Evolutionary conservation across 2,113 vertebrate genomes (phyloP).

Genomic region (Copsychus sechellarum): DNA sequence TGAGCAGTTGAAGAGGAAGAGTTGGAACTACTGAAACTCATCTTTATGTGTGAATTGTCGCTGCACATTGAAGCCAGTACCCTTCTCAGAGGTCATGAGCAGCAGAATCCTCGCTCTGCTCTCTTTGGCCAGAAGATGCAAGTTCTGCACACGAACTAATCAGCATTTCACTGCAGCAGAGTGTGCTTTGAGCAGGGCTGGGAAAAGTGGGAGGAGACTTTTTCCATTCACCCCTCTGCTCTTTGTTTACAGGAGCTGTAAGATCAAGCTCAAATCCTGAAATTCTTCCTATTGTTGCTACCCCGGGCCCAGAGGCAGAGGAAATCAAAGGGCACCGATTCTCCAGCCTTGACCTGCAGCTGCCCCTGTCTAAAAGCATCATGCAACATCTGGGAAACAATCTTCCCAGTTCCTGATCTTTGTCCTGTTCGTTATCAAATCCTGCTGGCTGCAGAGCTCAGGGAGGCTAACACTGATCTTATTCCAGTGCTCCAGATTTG

Average conservation of each 20-base stretch:
- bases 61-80: background rate
- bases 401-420: background rate
- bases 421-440: background rate
- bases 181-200: background rate
- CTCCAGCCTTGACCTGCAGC: background rate
- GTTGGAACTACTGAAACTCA: background rate
- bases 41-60: background rate
- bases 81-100: background rate
- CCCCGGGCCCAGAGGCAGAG: background rate
- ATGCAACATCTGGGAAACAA: background rate
- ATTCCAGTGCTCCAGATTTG: background rate
- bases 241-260: background rate
- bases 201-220: background rate
- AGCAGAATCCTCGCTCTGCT: background rate
- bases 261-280: background rate
- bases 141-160: background rate
- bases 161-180: background rate
- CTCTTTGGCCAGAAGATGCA: background rate
- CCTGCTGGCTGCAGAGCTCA: background rate
- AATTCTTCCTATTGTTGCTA: background rate
- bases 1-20: background rate
- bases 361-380: background rate
- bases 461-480: background rate
- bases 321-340: fast-evolving
- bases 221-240: background rate